Conservation (phyloP, 2,888 invertebrate genomes). For the Oscheius onirici region DNA sequence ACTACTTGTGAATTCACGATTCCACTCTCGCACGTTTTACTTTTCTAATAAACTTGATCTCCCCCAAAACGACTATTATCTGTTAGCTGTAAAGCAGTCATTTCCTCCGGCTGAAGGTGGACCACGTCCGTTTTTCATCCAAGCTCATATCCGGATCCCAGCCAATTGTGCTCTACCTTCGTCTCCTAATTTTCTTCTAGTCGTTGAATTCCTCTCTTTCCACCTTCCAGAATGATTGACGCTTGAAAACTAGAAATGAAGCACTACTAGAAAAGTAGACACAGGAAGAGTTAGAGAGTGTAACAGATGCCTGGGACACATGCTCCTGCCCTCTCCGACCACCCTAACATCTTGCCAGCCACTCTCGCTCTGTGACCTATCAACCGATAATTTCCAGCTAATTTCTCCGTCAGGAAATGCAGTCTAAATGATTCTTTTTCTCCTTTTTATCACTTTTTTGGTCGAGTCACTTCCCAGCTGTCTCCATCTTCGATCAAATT, state of each 20-base stretch:
- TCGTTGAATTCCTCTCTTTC: too few species aligned
- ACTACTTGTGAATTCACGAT: constrained; percentile 4
- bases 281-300: constrained; percentile 1
- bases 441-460: neutral
- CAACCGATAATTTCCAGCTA: neutral
- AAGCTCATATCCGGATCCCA: neutral
- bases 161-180: neutral
- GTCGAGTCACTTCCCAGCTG: constrained; percentile 37
- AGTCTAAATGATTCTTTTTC: constrained; percentile 6
- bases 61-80: neutral
- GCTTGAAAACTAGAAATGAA: too few species aligned
- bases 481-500: constrained; percentile 49
- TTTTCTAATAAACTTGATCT: constrained; percentile 7
- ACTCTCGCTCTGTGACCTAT: neutral
- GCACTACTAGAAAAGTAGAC: neutral
- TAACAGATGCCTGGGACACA: constrained; percentile 23
- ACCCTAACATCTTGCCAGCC: neutral
- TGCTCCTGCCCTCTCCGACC: constrained; percentile 19
- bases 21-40: constrained; percentile 16
- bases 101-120: neutral
- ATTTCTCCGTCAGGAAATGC: neutral
- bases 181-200: neutral
- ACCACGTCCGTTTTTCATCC: neutral
- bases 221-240: too few species aligned
- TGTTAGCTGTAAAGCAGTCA: neutral